Percentiles rank a stretch among this genome's conserved stretches.
phyloP scores from a whole-genome alignment of 2,888 invertebrate species.

The Noctua pronuba region DNA sequence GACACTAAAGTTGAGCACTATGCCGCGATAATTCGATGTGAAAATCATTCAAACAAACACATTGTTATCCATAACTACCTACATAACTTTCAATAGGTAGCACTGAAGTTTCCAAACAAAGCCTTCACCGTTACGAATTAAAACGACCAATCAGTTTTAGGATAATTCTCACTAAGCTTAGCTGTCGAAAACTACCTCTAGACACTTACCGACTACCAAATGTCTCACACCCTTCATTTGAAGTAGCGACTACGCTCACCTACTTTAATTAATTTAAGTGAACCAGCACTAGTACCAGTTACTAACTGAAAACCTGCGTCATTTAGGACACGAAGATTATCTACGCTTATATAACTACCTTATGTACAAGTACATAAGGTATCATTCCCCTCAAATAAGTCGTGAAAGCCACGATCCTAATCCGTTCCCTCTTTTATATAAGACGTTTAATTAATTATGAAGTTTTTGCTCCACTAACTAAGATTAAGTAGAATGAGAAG shows the following conservation, averaged over 20 bases:
- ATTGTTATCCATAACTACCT: neutral
- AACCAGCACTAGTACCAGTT: slow-evolving; percentile 61
- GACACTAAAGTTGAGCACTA: neutral
- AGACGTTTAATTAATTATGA: slow-evolving; percentile 59
- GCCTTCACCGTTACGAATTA: slow-evolving; percentile 3
- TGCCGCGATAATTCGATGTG: neutral
- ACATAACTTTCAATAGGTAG: slow-evolving; percentile 6
- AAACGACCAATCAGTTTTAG: slow-evolving; percentile 35
- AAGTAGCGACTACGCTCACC: slow-evolving; percentile 62
- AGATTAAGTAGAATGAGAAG: slow-evolving; percentile 52
- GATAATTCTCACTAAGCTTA: slow-evolving; percentile 17
- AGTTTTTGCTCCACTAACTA: slow-evolving; percentile 56
- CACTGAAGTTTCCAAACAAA: slow-evolving; percentile 23
- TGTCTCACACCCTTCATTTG: slow-evolving; percentile 57
- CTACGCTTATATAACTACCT: slow-evolving; percentile 22
- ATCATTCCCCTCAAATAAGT: slow-evolving; percentile 36
- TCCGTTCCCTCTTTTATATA: slow-evolving; percentile 50
- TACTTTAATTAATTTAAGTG: slow-evolving; percentile 75
- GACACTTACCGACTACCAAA: slow-evolving; percentile 4
- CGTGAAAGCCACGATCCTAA: slow-evolving; percentile 42
- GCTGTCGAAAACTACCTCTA: neutral
- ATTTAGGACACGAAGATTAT: slow-evolving; percentile 33
- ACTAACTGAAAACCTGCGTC: slow-evolving; percentile 56
- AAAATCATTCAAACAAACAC: neutral
- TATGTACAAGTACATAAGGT: slow-evolving; percentile 7